Conservation (phyloP, 2,113 vertebrate genomes). For the Odontesthes bonariensis region DNA sequence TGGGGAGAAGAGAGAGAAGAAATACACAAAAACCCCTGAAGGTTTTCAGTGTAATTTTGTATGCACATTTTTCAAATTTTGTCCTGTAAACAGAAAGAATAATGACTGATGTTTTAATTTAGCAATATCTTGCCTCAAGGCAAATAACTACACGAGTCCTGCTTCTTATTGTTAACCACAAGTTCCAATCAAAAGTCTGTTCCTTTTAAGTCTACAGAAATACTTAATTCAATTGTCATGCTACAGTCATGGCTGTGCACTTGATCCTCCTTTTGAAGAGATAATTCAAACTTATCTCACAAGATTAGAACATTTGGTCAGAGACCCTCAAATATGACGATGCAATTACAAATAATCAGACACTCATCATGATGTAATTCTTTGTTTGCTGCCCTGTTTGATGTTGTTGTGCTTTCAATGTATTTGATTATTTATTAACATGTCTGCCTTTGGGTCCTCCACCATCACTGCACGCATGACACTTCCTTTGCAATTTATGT, state of each 20-base stretch:
- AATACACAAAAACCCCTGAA: too few relatives aligned
- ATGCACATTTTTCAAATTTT: too few relatives aligned
- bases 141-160: background rate
- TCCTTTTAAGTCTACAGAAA: background rate
- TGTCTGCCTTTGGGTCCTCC: too few relatives aligned
- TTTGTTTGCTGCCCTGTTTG: constrained; percentile 7
- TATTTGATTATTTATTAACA: too few relatives aligned
- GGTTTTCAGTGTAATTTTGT: too few relatives aligned
- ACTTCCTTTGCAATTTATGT: background rate
- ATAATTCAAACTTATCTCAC: background rate
- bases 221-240: background rate
- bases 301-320: background rate
- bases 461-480: too few relatives aligned
- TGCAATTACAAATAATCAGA: constrained; percentile 21
- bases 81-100: too few relatives aligned
- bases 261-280: background rate
- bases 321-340: background rate
- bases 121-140: too few relatives aligned
- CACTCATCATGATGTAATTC: constrained; percentile 16
- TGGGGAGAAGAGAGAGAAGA: background rate
- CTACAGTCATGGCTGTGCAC: too few relatives aligned
- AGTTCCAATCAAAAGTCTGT: too few relatives aligned
- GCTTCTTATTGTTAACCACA: background rate
- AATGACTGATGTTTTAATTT: too few relatives aligned
- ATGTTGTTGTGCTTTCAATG: too few relatives aligned